These are phyloP conservation scores for Coboldia fuscipes DNA, from an alignment of 1,140 invertebrate species.

Conservation along the genomic window DNA sequence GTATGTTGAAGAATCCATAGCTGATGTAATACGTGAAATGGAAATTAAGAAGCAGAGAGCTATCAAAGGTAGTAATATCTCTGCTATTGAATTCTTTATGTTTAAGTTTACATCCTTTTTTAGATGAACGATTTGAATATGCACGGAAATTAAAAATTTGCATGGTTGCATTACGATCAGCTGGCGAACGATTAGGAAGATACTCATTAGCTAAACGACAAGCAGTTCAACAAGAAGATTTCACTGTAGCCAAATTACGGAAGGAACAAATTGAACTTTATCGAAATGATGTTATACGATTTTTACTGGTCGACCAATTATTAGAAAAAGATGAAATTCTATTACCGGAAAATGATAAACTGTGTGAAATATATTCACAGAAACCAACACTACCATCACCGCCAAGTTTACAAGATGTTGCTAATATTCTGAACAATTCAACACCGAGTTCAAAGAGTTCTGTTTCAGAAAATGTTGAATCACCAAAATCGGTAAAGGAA, in stretches of 20 bases:
- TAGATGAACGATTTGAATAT: conserved; percentile 79
- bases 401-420: conserved; percentile 19
- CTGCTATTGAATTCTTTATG: background rate
- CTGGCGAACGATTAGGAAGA: conserved; percentile 73
- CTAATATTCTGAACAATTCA: conserved; percentile 14
- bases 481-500: too few species aligned
- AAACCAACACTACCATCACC: conserved; percentile 16
- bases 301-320: conserved; percentile 47
- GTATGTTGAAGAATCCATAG: conserved; percentile 89
- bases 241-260: conserved; percentile 68
- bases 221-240: conserved; percentile 77
- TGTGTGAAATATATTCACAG: conserved; percentile 15
- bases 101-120: conserved; percentile 7
- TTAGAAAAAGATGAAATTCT: conserved; percentile 56
- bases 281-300: conserved; percentile 42
- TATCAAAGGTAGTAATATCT: conserved; percentile 33
- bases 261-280: conserved; percentile 72
- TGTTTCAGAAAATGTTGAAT: too few species aligned
- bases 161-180: conserved; percentile 56
- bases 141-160: conserved; percentile 73
- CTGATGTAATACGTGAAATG: conserved; percentile 65
- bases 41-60: conserved; percentile 71
- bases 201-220: conserved; percentile 79
- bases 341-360: conserved; percentile 12
- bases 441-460: conserved; percentile 10